phyloP scores from a whole-genome alignment of 2,888 invertebrate genomes.

The Reticulitermes lucifugus region DNA sequence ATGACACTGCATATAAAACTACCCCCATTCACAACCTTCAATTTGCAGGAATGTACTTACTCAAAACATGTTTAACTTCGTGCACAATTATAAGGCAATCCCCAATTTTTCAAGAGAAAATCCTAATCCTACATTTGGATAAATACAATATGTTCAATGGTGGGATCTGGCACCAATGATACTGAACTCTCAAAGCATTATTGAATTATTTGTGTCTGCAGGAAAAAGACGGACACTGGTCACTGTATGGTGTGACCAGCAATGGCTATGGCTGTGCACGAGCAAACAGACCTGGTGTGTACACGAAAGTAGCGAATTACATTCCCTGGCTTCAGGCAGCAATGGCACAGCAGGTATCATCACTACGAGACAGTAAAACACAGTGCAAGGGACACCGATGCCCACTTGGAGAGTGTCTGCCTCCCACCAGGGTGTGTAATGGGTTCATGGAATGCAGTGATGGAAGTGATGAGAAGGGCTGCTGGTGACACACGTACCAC shows the following conservation, averaged over 20 bases:
- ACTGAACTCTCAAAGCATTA: too few species aligned
- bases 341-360: conserved; percentile 71
- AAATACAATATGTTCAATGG: too few species aligned
- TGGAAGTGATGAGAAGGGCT: conserved; percentile 78
- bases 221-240: conserved; percentile 65
- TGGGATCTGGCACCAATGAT: too few species aligned
- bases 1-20: too few species aligned
- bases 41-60: too few species aligned
- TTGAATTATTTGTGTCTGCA: conserved; percentile 54
- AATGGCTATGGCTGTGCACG: conserved; percentile 86
- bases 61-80: too few species aligned
- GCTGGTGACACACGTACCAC: conserved; percentile 59
- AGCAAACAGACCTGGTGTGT: conserved; percentile 82
- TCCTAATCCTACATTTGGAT: too few species aligned
- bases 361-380: conserved; percentile 46
- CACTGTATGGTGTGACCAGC: conserved; percentile 74
- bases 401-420: conserved; percentile 80
- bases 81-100: too few species aligned
- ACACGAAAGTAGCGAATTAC: conserved; percentile 83
- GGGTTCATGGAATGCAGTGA: conserved; percentile 83
- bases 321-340: conserved; percentile 76
- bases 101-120: too few species aligned
- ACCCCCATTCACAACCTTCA: too few species aligned
- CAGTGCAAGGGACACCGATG: conserved; percentile 74
- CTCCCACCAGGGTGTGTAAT: conserved; percentile 78